Percentiles rank a stretch among this genome's conserved stretches.
Evolutionary conservation across 2,113 vertebrate species (phyloP).

Genomic region (Neogobius melanostomus): DNA sequence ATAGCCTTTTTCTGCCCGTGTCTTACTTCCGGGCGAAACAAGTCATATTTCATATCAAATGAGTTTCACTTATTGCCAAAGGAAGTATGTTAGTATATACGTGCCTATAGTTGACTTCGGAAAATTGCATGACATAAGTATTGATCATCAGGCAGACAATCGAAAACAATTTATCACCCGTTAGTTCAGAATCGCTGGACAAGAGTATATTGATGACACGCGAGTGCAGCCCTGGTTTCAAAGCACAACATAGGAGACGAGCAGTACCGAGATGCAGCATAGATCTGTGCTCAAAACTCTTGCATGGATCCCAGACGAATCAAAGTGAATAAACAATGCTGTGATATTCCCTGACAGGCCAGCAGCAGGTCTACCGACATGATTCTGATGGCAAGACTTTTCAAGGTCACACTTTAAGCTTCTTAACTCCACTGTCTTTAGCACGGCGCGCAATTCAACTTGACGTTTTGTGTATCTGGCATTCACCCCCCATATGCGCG

Average conservation of each 20-base stretch:
- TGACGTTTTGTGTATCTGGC: slow-evolving; percentile 70
- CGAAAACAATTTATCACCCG: neutral
- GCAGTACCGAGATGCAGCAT: slow-evolving; percentile 51
- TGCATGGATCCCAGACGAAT: slow-evolving; percentile 79
- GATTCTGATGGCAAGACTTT: slow-evolving; percentile 75
- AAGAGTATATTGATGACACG: too few species aligned
- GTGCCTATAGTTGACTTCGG: too few species aligned
- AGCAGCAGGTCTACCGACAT: slow-evolving; percentile 73
- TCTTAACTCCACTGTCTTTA: slow-evolving; percentile 74
- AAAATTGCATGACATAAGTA: too few species aligned
- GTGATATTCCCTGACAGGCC: slow-evolving; percentile 76
- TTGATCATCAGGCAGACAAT: too few species aligned
- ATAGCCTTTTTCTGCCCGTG: too few species aligned
- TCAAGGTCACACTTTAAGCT: slow-evolving; percentile 81
- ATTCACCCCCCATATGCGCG: slow-evolving; percentile 64
- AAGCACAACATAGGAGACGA: neutral
- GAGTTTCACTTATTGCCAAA: too few species aligned
- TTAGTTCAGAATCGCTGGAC: too few species aligned
- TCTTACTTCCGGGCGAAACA: too few species aligned
- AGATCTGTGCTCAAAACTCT: slow-evolving; percentile 79
- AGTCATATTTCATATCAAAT: too few species aligned
- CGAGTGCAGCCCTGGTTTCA: too few species aligned
- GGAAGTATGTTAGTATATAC: too few species aligned
- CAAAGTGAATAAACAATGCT: slow-evolving; percentile 84
- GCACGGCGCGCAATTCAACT: slow-evolving; percentile 66